Conservation (phyloP, 2,888 invertebrate species). For the Zelleria hepariella region DNA sequence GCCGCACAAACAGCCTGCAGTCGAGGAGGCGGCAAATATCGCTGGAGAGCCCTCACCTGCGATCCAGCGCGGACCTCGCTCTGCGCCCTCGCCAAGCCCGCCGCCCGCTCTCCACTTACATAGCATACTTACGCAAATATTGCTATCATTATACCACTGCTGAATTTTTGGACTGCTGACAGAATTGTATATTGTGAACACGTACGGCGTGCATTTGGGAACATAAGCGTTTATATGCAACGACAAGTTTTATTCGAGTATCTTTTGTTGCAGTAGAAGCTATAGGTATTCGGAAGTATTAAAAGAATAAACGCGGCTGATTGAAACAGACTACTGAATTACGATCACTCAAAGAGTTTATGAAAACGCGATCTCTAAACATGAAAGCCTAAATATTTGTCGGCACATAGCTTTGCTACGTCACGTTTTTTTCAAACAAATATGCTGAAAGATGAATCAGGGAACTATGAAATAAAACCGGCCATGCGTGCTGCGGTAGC, state of each 20-base stretch:
- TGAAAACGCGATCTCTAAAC: neutral
- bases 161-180: neutral
- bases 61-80: constrained; percentile 26
- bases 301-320: too few species aligned
- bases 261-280: too few species aligned
- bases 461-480: constrained; percentile 20
- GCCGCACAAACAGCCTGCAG: constrained; percentile 46
- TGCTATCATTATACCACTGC: constrained; percentile 23
- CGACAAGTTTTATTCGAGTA: too few species aligned
- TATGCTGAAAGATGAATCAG: constrained; percentile 22
- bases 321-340: too few species aligned
- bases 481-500: constrained; percentile 15
- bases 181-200: neutral
- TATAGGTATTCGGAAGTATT: too few species aligned
- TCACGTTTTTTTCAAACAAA: constrained; percentile 18
- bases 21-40: constrained; percentile 55
- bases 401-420: constrained; percentile 4
- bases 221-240: neutral
- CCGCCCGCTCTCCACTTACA: constrained; percentile 30
- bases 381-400: neutral
- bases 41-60: constrained; percentile 45
- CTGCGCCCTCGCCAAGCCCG: constrained; percentile 2
- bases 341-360: too few species aligned
- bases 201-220: neutral
- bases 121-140: constrained; percentile 31